Conservation (phyloP, 2,113 vertebrate species). For the Pteropus alecto region DNA sequence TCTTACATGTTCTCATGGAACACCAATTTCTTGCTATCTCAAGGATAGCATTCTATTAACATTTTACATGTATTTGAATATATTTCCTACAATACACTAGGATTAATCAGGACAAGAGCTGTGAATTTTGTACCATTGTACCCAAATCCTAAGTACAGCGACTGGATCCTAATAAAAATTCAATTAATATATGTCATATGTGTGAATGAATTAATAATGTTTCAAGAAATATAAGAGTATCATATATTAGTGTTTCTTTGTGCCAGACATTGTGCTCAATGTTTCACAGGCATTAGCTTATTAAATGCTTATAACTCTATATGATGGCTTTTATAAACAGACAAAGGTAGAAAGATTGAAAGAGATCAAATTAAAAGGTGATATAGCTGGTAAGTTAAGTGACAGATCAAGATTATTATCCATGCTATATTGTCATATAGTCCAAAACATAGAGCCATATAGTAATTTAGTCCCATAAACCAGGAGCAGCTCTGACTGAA, state of each 20-base stretch:
- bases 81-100: neutral
- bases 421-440: neutral
- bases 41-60: neutral
- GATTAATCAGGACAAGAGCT: neutral
- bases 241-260: neutral
- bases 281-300: neutral
- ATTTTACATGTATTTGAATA: neutral
- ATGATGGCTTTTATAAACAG: neutral
- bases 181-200: constrained; percentile 16
- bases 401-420: neutral
- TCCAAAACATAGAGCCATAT: neutral
- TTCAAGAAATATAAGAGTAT: neutral
- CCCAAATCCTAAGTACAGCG: neutral
- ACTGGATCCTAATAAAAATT: neutral
- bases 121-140: neutral
- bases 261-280: neutral
- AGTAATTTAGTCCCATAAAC: neutral
- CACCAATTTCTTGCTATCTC: neutral
- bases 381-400: neutral
- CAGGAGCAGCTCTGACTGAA: neutral
- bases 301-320: neutral
- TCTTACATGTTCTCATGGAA: too few relatives aligned
- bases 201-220: constrained; percentile 5
- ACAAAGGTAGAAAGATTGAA: neutral
- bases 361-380: neutral